Evolutionary conservation across 2,113 vertebrate genomes (phyloP).

Genomic region (Leptodactylus fuscus): DNA sequence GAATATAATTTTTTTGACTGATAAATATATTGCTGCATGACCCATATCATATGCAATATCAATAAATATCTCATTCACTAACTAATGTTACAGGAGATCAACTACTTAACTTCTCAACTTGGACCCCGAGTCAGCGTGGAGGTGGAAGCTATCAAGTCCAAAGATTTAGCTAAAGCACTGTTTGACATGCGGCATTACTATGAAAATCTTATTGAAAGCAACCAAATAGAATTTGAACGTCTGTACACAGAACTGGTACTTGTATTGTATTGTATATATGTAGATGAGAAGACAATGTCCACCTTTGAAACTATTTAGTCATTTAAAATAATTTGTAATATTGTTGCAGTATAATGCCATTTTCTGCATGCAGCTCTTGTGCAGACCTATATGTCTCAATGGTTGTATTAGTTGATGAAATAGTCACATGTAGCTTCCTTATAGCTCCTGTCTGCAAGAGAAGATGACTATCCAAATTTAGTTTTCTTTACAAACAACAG

Average conservation of each 20-base stretch:
- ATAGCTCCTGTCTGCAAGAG: too few species aligned
- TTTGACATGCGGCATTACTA: conserved; percentile 79
- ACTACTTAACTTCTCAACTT: conserved; percentile 77
- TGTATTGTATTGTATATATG: background rate
- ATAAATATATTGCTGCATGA: background rate
- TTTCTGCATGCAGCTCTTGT: background rate
- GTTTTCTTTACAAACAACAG: background rate
- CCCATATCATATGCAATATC: background rate
- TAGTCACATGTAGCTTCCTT: too few species aligned
- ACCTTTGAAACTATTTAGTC: background rate
- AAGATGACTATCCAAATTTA: too few species aligned
- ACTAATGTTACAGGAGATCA: conserved; percentile 74
- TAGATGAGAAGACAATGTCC: too few species aligned
- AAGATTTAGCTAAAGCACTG: conserved; percentile 69
- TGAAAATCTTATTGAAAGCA: conserved; percentile 72
- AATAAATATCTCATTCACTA: too few species aligned
- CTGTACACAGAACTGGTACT: background rate
- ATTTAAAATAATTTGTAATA: too few species aligned
- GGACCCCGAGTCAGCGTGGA: conserved; percentile 82
- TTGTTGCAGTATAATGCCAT: too few species aligned
- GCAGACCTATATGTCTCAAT: background rate
- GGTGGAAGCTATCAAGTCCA: conserved; percentile 76
- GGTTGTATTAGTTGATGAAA: too few species aligned
- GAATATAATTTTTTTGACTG: background rate
- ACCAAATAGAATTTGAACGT: conserved; percentile 72